phyloP scores from a whole-genome alignment of 1,140 invertebrate species.

The Triops cancriformis region DNA sequence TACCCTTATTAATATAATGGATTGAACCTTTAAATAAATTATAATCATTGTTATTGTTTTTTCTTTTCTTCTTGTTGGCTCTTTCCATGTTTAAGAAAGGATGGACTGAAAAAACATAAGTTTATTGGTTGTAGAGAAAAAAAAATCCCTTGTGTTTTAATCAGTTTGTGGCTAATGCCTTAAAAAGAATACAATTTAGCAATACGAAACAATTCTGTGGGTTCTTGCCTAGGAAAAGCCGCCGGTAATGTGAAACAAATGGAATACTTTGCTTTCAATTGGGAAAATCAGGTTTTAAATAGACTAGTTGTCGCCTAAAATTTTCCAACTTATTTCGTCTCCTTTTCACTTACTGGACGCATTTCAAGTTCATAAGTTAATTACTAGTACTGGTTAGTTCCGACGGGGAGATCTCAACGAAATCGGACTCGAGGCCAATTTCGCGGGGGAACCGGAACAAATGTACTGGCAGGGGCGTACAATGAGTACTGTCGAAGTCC shows the following conservation, averaged over 20 bases:
- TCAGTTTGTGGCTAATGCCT: background rate
- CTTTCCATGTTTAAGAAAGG: background rate
- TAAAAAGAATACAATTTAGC: constrained; percentile 6
- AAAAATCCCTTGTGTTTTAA: background rate
- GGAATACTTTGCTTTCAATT: background rate
- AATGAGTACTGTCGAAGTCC: constrained; percentile 79
- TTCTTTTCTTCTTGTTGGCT: background rate
- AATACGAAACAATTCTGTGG: background rate
- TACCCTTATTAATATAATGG: constrained; percentile 21
- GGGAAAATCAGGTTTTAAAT: background rate
- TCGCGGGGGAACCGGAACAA: constrained; percentile 58
- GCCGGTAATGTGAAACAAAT: constrained; percentile 5
- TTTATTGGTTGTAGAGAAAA: background rate
- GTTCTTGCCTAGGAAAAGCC: background rate
- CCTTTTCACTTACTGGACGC: background rate
- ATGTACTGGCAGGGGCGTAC: constrained; percentile 61
- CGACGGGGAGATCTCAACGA: constrained; percentile 29
- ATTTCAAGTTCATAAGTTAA: background rate
- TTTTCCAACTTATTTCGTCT: no score
- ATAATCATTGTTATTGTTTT: background rate
- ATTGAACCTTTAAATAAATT: no score
- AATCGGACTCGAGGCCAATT: constrained; percentile 33
- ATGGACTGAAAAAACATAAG: background rate
- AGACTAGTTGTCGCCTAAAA: background rate
- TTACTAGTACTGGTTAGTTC: constrained; percentile 1